Base-by-base conservation (phyloP, 2,888 invertebrate species). In the Sarcophaga carnaria region DNA sequence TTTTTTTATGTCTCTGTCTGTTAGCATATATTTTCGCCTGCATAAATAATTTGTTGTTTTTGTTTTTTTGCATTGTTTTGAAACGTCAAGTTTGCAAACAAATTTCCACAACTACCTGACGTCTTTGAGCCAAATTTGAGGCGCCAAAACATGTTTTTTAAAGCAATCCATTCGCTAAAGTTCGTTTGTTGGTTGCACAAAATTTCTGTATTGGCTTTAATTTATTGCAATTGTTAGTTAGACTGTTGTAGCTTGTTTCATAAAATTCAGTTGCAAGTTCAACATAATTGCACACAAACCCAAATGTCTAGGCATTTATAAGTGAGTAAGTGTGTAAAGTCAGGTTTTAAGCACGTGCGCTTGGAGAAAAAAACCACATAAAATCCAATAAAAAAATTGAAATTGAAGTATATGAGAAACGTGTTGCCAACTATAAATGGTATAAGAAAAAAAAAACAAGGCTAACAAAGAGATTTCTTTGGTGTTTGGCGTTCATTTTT, bases 101-200 rank as follows among this genome's bases (percentile, higher is more conserved):
- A 80, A 72, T 74, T 81, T 80, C 71, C 78, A 79, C 64, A 82
- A 87, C 87, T 87, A 84, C 84, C 84, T 87, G 85, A 80, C 72
- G 88, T 83, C 87, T 87, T 84, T 87, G 79, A 79, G 76, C 79
- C 81, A 82, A 83, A 87, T 84, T 72, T 80, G 62, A 84, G 88
- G 84, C 86, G 88, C 88, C 88, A 85, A 85, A 86, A 84, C 80
- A 86, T 86, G 84, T 84, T 80, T 84, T 37, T 10, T 37, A 37
- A 74, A 78, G 71, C 70, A 37, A 37, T 37, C 2, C 8, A 37
- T 37, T 37, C 37, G 37, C 10, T 37, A 2, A 37, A 37, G 37
- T 37, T 37, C 8, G 37, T 37, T 8, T 37, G 37, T 37, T 70
- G 12, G 17, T 14, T 12, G 54, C 17, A 14, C 4, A 14, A 54